A percentile compares a stretch with the other conserved stretches of the same genome.
Conservation (phyloP, 2,797 vertebrate genomes). For the Falco columbarius region DNA sequence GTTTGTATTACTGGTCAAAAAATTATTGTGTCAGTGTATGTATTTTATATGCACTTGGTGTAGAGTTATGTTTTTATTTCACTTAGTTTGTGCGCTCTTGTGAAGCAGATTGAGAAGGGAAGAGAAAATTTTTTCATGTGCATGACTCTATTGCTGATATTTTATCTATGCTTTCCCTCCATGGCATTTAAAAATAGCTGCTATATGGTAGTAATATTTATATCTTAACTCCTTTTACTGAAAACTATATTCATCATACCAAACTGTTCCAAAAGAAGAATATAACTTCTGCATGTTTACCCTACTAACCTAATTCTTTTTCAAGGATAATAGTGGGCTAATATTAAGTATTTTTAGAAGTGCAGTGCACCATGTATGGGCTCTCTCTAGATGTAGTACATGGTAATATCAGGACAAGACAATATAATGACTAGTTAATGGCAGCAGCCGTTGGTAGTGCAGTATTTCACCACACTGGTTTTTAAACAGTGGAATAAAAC, state of each 20-base stretch:
- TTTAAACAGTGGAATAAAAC: not conserved
- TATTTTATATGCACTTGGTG: not conserved
- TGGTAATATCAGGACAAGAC: not conserved
- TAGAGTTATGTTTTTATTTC: not conserved
- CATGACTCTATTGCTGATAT: not conserved
- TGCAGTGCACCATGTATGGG: no score
- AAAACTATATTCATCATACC: not conserved
- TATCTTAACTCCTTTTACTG: not conserved
- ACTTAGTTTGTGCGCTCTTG: not conserved
- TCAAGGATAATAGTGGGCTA: not conserved
- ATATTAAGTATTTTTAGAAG: not conserved
- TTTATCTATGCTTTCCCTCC: not conserved
- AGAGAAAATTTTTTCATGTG: not conserved
- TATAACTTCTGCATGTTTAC: not conserved
- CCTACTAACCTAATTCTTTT: not conserved
- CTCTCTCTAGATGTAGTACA: fast-evolving
- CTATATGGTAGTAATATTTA: not conserved
- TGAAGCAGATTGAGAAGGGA: not conserved
- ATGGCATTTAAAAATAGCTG: not conserved
- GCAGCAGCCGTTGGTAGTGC: not conserved
- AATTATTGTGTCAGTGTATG: not conserved
- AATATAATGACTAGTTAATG: fast-evolving
- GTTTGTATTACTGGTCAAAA: not conserved
- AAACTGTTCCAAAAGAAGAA: not conserved
- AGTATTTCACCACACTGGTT: not conserved